Base-by-base conservation (phyloP, 2,797 vertebrate species). In the Crenichthys baileyi region DNA sequence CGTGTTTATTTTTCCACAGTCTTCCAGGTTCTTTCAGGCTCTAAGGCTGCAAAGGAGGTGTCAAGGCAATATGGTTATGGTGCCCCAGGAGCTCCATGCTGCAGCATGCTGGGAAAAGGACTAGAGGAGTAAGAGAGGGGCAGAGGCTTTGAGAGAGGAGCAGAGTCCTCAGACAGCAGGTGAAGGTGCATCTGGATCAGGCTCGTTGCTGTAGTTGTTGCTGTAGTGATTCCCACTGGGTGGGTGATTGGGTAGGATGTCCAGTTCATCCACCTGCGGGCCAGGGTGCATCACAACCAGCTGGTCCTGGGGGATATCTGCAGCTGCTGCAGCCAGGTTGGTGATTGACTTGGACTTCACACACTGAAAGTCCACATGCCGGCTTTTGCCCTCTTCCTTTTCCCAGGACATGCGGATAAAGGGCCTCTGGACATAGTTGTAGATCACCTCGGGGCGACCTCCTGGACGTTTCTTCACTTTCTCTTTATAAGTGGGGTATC, bases 351-450 rank as follows among this genome's bases (percentile, higher is more conserved):
- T 99, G 89, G 98, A 99, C 89, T 99, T 99, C 18, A 99, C 98
- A 0, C 98, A 99, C 92, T 99, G 98, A 79, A 99, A 99, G 94
- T 99, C 98, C 46, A 99, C 98, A 0, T 99, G 98, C n/a, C 97
- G 96, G 81, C 98, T 99, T 92, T 99, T 99, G 0, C 98, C 98
- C 78, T 99, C 98, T 90, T 99, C 98, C 83, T 99, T 99, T 94
- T 99, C 98, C 98, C 98, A 99, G 0, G 98, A 99, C 98, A 99
- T 99, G 68, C 97, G 95, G 91, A 99, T 99, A 87, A 99, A 99
- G 0, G 98, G 98, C 61, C 98, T 95, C 93, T 99, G 98, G 61
- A 99, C 98, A 0, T 98, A 99, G 94, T 99, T 99, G 90, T 99
- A 99, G 87, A 99, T 99, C 79, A 99, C 98, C 93, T 99, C 98